phyloP scores from a whole-genome alignment of 23 tunicate species.

The Ascidia mentula region DNA sequence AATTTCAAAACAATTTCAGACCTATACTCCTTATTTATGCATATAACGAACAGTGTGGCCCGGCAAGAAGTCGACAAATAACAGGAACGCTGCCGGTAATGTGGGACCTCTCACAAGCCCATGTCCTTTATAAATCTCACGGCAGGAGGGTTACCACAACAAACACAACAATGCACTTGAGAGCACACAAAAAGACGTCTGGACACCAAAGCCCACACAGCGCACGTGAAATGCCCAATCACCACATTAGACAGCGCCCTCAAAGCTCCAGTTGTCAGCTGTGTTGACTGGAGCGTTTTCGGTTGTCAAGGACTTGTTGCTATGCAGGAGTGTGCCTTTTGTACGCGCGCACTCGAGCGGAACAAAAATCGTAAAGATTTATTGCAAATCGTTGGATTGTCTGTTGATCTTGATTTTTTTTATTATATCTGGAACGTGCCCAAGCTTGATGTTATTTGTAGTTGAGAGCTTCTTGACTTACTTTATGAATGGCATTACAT shows the following conservation, averaged over 20 bases:
- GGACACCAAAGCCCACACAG: conserved; percentile 13
- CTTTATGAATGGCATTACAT: background rate
- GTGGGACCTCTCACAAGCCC: background rate
- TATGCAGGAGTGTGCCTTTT: background rate
- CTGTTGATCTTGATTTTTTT: background rate
- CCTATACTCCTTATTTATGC: too few relatives aligned
- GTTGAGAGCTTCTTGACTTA: background rate
- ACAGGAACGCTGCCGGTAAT: background rate
- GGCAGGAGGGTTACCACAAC: conserved; percentile 12
- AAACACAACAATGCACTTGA: background rate
- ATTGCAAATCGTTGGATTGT: background rate
- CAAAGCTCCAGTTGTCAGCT: conserved; percentile 11
- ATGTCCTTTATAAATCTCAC: background rate
- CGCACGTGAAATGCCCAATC: conserved; percentile 9
- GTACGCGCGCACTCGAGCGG: conserved; percentile 1
- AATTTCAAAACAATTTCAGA: too few relatives aligned
- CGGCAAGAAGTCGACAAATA: background rate
- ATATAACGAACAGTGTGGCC: too few relatives aligned
- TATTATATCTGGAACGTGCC: background rate
- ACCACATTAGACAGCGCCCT: background rate
- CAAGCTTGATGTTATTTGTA: background rate
- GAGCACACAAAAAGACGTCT: conserved; percentile 8
- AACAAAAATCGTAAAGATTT: background rate
- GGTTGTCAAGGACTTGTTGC: conserved; percentile 18
- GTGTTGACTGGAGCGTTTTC: conserved; percentile 8